Conservation (phyloP, 2,113 vertebrate species). For the Sphaerodactylus townsendi region DNA sequence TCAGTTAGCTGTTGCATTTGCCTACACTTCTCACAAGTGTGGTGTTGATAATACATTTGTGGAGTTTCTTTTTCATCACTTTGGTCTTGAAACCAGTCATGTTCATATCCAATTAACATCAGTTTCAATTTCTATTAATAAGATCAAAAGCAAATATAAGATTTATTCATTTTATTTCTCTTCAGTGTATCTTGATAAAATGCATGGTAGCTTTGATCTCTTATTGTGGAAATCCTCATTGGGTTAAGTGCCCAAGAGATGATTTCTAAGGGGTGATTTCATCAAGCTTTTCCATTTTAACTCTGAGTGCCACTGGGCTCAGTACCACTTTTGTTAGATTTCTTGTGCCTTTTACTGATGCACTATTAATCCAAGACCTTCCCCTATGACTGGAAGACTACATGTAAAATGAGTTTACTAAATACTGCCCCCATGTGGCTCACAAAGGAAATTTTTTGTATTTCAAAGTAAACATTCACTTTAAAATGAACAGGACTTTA, state of each 20-base stretch:
- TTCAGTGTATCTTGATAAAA: background rate
- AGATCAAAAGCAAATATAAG: background rate
- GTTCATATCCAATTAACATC: background rate
- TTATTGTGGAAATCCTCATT: background rate
- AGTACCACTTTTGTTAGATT: background rate
- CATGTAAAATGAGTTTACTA: slow-evolving; percentile 40
- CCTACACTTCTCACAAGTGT: background rate
- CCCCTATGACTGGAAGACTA: background rate
- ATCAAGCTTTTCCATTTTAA: background rate
- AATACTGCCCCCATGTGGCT: slow-evolving; percentile 57
- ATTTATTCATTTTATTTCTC: background rate
- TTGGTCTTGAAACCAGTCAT: background rate
- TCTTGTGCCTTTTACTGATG: background rate
- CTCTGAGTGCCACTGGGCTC: background rate
- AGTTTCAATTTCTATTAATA: background rate
- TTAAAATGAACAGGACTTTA: background rate
- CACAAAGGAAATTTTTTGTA: background rate
- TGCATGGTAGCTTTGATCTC: background rate
- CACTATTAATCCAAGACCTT: background rate
- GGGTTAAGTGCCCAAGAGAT: background rate
- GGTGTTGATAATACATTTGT: background rate
- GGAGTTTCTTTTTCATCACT: background rate
- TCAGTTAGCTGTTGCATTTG: background rate
- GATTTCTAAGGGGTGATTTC: slow-evolving; percentile 11
- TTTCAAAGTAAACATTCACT: accelerated